Percentiles rank a stretch among this genome's conserved stretches.
phyloP scores from a whole-genome alignment of 2,113 vertebrate genomes.

The Heloderma charlesbogerti region DNA sequence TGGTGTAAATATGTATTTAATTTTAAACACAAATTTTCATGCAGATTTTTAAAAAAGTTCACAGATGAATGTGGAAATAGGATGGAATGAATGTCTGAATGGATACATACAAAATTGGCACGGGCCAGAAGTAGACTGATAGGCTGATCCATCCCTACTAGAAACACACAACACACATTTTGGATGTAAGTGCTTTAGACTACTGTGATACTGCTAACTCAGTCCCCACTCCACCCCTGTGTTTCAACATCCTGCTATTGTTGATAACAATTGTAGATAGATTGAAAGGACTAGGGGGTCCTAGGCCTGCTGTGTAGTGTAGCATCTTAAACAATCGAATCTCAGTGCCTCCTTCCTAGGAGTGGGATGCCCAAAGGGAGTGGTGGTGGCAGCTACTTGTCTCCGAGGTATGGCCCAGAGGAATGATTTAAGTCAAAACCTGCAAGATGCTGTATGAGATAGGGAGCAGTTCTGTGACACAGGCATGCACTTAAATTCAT shows the following conservation, averaged over 20 bases:
- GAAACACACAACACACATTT: background rate
- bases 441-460: background rate
- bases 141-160: background rate
- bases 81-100: background rate
- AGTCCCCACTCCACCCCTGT: too few species aligned
- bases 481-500: background rate
- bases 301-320: background rate
- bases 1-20: background rate
- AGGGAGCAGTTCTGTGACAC: background rate
- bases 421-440: background rate
- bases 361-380: background rate
- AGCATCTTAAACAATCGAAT: background rate
- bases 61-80: background rate
- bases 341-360: background rate
- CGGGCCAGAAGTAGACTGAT: background rate
- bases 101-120: background rate
- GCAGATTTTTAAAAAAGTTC: background rate
- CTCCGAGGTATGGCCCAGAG: background rate
- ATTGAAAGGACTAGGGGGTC: background rate
- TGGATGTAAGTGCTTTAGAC: background rate
- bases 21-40: background rate
- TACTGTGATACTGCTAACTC: background rate
- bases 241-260: background rate
- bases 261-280: background rate
- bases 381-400: background rate